Evolutionary conservation across 2,113 vertebrate genomes (phyloP), one percentile per base, ranked within the genome.

Genomic region (Sander lucioperca): DNA sequence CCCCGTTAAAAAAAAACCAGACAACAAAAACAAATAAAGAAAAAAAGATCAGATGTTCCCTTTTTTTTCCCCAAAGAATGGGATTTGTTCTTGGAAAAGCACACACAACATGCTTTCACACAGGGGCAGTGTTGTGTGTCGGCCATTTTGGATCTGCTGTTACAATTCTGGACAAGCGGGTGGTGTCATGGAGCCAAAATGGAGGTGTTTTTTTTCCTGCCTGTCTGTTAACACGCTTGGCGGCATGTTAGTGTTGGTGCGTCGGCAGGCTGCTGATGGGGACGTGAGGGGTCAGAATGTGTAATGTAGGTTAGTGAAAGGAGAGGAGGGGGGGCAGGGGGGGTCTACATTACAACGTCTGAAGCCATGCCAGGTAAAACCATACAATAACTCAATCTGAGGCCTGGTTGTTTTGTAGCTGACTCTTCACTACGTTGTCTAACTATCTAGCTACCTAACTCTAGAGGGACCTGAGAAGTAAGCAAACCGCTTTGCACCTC

Each of bases 401-500:
- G 71, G 63, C 86, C 80, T 74, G 82, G 57, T 51, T 73, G 57
- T 71, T 65, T 56, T 8, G 16, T 70, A 79, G 79, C 83, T 51
- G 74, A 76, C 64, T 54, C 74, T 74, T 79, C 67, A 51, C 53
- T 63, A 59, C 9, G 19, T 58, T 36, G 66, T 82, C 79, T 82
- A 85, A 77, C 74, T 70, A 79, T 6, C 77, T 76, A 88, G 82
- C 86, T 89, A 89, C 78, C 84, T 92, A 90, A 84, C 87, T 91
- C 85, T 94, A 91, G 86, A 92, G 79, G 88, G 91, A 94, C 95
- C 95, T 95, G 94, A 95, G 94, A 93, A 94, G 89, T 92, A 91
- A 93, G 88, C 90, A 79, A 91, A 86, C 80, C 19, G 85, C 85
- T 83, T 82, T 87, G 86, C 83, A 90, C 86, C 88, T 90, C 88